Evolutionary conservation across 1,140 invertebrate genomes (phyloP), one percentile per base, ranked within the genome.

Genomic region (Zaprionus inermis): DNA sequence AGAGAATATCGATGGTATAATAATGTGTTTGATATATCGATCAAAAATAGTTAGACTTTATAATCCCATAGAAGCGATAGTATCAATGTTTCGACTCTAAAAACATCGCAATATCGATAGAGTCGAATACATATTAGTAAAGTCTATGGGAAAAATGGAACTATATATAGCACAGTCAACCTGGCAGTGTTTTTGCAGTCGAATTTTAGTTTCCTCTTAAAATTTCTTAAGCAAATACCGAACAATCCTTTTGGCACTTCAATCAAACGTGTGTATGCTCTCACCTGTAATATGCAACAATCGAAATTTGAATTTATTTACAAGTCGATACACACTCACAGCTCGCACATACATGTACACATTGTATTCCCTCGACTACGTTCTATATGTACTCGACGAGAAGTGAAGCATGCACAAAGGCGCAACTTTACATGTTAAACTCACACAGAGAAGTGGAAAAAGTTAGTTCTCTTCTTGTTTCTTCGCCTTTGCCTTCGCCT

Each of bases 391-490:
- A 61, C 58, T 0, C 28, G 58, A 5, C 51, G 28, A 36, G n/a
- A 63, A 49, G 20, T 74, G 52, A 70, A 41, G 58, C 52, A 69
- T 22, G 41, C 66, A 57, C 32, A 63, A 70, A 57, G 58, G 66
- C 46, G 44, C 24, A 70, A 68, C 72, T 70, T 74, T 73, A 46
- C 38, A 24, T 69, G 34, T 49, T 36, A 18, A 61, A 11, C 49
- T 41, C 14, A 46, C 38, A 55, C 24, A 28, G 3, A 52, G 32
- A 38, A 55, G 57, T 36, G 28, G 38, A 16, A 51, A 61, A 73
- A 69, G 38, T 73, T 56, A 38, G 34, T 46, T 32, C 24, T 30
- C 16, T 36, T 44, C 38, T 44, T 44, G 14, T 44, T 44, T 7
- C 38, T 9, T 38, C 14, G 14, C 36, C 12, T 12, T 12, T 11